Conservation (phyloP, 2,888 invertebrate species). For the Polydrusus cervinus region DNA sequence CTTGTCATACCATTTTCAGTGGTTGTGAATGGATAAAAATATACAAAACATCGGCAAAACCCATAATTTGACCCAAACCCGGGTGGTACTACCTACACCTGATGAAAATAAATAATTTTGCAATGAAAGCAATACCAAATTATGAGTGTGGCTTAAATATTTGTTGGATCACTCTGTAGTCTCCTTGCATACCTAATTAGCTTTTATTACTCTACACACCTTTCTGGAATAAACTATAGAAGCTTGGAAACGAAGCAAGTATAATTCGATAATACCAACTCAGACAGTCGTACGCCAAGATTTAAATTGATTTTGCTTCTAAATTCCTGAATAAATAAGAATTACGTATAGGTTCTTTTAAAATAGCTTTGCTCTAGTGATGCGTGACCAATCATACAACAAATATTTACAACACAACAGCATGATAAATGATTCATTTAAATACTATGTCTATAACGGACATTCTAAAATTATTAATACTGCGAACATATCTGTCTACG, state of each 20-base stretch:
- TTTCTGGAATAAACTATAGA: no score
- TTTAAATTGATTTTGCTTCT: conserved; percentile 25
- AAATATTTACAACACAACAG: conserved; percentile 42
- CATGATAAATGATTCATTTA: conserved; percentile 44
- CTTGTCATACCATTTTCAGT: no score
- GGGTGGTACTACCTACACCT: no score
- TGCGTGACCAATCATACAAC: conserved; percentile 44
- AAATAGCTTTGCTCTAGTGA: conserved; percentile 32
- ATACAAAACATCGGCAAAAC: no score
- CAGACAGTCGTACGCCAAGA: conserved; percentile 12
- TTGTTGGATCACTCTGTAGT: no score
- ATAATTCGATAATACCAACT: not conserved
- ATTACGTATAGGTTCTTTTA: conserved; percentile 27
- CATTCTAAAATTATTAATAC: conserved; percentile 34
- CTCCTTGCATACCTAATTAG: no score
- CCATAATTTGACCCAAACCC: no score
- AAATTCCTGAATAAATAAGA: conserved; percentile 32
- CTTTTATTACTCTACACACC: no score
- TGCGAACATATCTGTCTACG: conserved; percentile 23
- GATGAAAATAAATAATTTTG: no score
- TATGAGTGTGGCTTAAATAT: no score
- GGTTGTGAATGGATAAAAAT: no score
- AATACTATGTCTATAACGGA: conserved; percentile 43
- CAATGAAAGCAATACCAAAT: no score
- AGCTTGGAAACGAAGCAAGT: not conserved